Base-by-base conservation (phyloP, 2,113 vertebrate genomes). In the Nothocercus julius region DNA sequence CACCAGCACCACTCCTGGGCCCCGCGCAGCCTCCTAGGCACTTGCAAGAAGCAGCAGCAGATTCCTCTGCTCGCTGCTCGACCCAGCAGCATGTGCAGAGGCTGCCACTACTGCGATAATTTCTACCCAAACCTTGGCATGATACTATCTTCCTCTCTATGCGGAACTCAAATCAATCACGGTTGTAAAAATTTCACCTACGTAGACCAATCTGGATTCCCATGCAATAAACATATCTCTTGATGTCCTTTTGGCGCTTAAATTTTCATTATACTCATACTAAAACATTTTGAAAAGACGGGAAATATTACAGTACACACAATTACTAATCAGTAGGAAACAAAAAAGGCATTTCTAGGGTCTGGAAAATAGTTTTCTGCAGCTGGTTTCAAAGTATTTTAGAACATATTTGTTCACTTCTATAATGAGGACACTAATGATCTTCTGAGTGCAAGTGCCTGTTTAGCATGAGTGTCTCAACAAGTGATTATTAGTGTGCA, bases 1-100 rank as follows among this genome's bases (percentile, higher is more conserved):
- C 1, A 0, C 8, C 73, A 67, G 53, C 10, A 0, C 66, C 28
- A 53, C 28, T 32, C 38, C 38, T 13, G 13, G n/a, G 38, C 75
- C 20, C 4, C 62, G 4, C 1, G 3, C 68, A 84, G 40, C 40
- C 19, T 34, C 62, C 53, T 42, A 19, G 17, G 68, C 6, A n/a
- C 45, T 54, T 34, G 24, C 4, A 28, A 2, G 5, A 62, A 63
- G 61, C 40, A 56, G 61, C 22, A 47, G 14, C 56, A 44, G 30
- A 45, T 62, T 53, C 44, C 45, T 76, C 77, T 59, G 19, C 5
- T 77, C 38, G 42, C 32, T 42, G 69, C 19, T 28, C 44, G 30
- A 14, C 64, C 58, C 21, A 53, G 70, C 45, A 72, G 38, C 8
- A 4, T 0, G 27, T 17, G 14, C 11, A n/a, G 38, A 36, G 44